phyloP scores from a whole-genome alignment of 2,888 invertebrate species.

The Apodemia zela region DNA sequence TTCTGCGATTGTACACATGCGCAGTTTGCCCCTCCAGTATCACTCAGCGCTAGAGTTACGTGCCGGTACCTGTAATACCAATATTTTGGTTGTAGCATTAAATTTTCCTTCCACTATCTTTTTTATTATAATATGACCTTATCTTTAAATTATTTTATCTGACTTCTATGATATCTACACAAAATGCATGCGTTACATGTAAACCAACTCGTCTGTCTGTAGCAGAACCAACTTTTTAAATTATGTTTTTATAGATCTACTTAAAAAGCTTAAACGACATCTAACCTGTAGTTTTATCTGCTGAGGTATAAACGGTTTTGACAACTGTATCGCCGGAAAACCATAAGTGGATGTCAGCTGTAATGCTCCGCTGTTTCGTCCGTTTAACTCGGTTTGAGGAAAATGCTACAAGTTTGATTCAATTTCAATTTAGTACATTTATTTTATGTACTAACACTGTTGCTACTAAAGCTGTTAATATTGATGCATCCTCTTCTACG shows the following conservation, averaged over 20 bases:
- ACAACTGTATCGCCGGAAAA: conserved; percentile 61
- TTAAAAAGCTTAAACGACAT: background rate
- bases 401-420: conserved; percentile 20
- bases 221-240: background rate
- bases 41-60: too few relatives aligned
- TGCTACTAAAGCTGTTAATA: background rate
- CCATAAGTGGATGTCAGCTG: conserved; percentile 66
- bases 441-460: background rate
- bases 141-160: too few relatives aligned
- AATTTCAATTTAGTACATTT: background rate
- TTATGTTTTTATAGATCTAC: background rate
- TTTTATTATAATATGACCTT: too few relatives aligned
- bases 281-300: conserved; percentile 58
- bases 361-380: conserved; percentile 60
- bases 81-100: too few relatives aligned
- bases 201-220: background rate
- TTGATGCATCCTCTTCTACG: background rate
- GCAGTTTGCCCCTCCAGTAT: too few relatives aligned
- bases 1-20: too few relatives aligned
- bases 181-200: too few relatives aligned
- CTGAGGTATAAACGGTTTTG: conserved; percentile 53
- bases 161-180: too few relatives aligned
- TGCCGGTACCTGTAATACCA: too few relatives aligned
- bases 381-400: conserved; percentile 46
- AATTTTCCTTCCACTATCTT: too few relatives aligned